Conservation (phyloP, 2,888 invertebrate species). For the Agapostemon virescens region DNA sequence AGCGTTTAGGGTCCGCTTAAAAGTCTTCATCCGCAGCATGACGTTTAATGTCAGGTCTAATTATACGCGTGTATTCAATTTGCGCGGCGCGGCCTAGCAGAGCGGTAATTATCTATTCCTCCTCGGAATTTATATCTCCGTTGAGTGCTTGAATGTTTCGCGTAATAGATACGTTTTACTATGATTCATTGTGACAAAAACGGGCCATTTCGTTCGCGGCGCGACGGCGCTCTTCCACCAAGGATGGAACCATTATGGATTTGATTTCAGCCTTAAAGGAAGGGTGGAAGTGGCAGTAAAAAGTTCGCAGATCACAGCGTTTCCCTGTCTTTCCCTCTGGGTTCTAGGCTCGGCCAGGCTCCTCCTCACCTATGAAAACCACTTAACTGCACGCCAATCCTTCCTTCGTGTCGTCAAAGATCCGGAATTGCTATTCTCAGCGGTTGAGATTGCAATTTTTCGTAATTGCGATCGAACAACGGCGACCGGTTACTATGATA, state of each 20-base stretch:
- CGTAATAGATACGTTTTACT: constrained; percentile 38
- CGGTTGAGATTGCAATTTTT: background rate
- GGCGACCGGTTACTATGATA: background rate
- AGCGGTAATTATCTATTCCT: constrained; percentile 28
- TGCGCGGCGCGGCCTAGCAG: constrained; percentile 1
- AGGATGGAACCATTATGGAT: constrained; percentile 65
- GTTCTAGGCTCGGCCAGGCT: constrained; percentile 24
- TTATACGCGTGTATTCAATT: constrained; percentile 24
- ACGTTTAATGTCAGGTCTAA: constrained; percentile 20
- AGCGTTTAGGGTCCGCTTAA: background rate
- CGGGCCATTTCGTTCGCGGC: constrained; percentile 12
- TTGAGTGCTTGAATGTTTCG: constrained; percentile 12
- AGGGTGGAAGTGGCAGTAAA: constrained; percentile 63
- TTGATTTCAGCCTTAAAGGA: constrained; percentile 66
- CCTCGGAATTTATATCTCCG: constrained; percentile 30
- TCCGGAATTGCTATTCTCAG: constrained; percentile 16
- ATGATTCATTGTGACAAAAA: constrained; percentile 25
- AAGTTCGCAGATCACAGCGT: constrained; percentile 60
- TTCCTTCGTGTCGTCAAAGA: constrained; percentile 8
- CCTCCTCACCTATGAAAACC: constrained; percentile 18
- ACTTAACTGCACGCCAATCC: constrained; percentile 44
- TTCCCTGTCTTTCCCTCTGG: constrained; percentile 43
- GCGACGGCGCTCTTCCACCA: constrained; percentile 13
- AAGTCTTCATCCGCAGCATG: background rate
- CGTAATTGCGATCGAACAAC: background rate